Evolutionary conservation across 2,888 invertebrate species (phyloP), one percentile per base, ranked within the genome.

Genomic region (Tetragonisca angustula): DNA sequence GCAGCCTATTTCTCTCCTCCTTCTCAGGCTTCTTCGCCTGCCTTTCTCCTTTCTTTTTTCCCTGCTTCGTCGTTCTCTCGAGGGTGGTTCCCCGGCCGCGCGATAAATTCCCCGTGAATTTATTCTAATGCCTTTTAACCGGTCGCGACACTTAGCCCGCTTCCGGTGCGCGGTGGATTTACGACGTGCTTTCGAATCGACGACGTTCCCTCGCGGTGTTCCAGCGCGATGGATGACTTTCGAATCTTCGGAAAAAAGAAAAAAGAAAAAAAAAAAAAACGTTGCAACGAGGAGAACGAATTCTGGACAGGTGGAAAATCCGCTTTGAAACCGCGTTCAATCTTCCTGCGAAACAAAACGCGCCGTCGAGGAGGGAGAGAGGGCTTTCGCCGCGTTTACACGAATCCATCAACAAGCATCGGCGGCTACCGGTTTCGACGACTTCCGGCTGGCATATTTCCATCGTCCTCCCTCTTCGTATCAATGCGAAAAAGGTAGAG

Each of bases 371-470:
- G 6, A 56, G 50, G 27, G 15, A 21, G 64, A 36, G 72, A 54
- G 65, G 59, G 52, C 68, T 77, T 84, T 52, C 36, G 71, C 52
- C 52, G 61, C 74, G 83, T 83, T 84, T 77, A 78, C 80, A 65
- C 74, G 84, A 79, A 85, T 83, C 76, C 85, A 83, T 83, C 85
- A 69, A 72, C 81, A 84, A 83, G 77, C 74, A 80, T 84, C 77
- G 75, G n/a, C 71, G 77, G 74, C 81, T 79, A 86, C 81, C 76
- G 76, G 71, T 80, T 59, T 54, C 79, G 76, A 70, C 81, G 77
- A 83, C 72, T 88, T 88, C 76, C 83, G 83, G n/a, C 52, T 73
- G 80, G 76, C 80, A 77, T 88, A 80, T 81, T 87, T 88, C 65
- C 83, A 82, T 61, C 74, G 71, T 76, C 73, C 76, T 65, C 65